phyloP scores from a whole-genome alignment of 2,113 vertebrate species.

The Prunella fulvescens region DNA sequence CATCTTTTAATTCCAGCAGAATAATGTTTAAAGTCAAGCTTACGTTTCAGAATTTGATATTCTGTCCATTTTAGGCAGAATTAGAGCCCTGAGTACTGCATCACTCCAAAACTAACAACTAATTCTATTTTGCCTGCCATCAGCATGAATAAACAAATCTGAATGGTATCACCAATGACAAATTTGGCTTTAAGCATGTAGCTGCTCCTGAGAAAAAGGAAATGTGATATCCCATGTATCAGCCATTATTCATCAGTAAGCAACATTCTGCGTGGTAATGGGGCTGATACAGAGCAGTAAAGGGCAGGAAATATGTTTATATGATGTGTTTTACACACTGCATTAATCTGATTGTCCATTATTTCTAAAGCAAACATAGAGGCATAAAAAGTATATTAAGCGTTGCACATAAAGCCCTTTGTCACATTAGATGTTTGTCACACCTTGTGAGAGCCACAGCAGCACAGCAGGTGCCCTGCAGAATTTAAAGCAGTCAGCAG shows the following conservation, averaged over 20 bases:
- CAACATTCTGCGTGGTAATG: not conserved
- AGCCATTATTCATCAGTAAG: constrained; percentile 3
- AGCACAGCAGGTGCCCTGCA: not conserved
- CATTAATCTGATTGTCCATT: constrained; percentile 45
- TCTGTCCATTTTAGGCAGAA: not conserved
- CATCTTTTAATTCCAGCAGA: not conserved
- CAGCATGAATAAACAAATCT: not conserved
- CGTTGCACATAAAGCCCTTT: constrained; percentile 6
- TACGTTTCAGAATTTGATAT: not conserved
- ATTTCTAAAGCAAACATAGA: constrained; percentile 41
- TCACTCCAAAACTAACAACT: not conserved
- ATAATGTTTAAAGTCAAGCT: not conserved
- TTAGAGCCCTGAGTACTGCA: not conserved
- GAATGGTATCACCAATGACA: not conserved
- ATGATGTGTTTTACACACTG: not conserved
- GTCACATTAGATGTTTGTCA: constrained; percentile 18
- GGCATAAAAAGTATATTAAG: constrained; percentile 37
- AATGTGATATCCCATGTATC: not conserved
- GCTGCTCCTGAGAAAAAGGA: not conserved
- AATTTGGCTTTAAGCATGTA: not conserved
- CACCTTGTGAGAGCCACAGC: not conserved
- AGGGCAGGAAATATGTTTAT: constrained; percentile 38
- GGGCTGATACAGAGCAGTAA: constrained; percentile 10
- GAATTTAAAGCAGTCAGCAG: not conserved
- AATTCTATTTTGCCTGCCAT: not conserved